These are phyloP conservation scores for Hemichromis elongatus DNA, from an alignment of 2,113 vertebrate genomes.

Conservation along the genomic window DNA sequence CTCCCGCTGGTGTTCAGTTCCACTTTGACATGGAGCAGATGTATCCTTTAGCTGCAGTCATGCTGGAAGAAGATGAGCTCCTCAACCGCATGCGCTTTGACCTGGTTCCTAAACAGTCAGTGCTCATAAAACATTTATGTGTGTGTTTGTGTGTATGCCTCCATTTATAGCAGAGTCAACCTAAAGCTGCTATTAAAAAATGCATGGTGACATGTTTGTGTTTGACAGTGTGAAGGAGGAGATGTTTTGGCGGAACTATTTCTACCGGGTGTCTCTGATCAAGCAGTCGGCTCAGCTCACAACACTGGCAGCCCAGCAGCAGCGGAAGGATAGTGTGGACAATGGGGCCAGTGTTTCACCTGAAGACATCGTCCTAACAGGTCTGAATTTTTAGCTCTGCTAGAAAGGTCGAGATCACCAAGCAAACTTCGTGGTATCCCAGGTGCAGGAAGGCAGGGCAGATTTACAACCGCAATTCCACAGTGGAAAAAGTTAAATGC, in stretches of 20 bases:
- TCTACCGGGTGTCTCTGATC: constrained; percentile 94
- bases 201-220: neutral
- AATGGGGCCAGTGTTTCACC: constrained; percentile 18
- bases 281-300: constrained; percentile 98
- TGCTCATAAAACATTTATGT: neutral
- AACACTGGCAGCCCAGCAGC: constrained; percentile 86
- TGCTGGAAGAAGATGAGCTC: constrained; percentile 69
- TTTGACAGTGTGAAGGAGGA: constrained; percentile 89
- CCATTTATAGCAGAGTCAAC: neutral
- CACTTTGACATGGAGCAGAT: constrained; percentile 68
- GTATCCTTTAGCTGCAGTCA: constrained; percentile 63
- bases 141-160: neutral
- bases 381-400: constrained; percentile 51
- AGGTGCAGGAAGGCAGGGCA: neutral
- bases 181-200: neutral
- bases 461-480: neutral
- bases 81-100: constrained; percentile 71
- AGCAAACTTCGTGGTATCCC: neutral
- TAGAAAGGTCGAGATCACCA: neutral
- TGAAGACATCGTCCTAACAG: constrained; percentile 73
- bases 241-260: constrained; percentile 98
- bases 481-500: rapidly evolving
- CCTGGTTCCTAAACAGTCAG: constrained; percentile 67
- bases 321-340: constrained; percentile 61
- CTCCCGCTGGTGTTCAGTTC: constrained; percentile 67